These are phyloP conservation scores for Microtus californicus DNA, from an alignment of 2,797 vertebrate genomes.

Conservation along the genomic window DNA sequence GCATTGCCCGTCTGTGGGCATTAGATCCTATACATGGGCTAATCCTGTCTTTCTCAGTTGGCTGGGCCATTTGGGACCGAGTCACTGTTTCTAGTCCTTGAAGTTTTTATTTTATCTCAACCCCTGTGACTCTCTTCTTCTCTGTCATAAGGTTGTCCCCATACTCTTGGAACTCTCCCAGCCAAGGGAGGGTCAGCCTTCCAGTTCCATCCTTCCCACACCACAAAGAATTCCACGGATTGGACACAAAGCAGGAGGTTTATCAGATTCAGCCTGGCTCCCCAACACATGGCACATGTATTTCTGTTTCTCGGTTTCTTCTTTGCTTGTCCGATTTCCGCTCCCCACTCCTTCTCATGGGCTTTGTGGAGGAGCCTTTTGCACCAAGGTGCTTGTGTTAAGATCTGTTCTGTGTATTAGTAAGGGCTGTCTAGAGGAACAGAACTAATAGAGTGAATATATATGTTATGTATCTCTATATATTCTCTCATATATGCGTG, in stretches of 20 bases:
- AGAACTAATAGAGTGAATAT: background rate
- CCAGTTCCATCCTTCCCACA: background rate
- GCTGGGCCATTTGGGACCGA: background rate
- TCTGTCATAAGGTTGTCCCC: background rate
- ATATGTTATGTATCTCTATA: background rate
- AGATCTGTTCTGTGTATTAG: background rate
- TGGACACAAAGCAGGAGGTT: background rate
- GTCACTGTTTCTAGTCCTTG: fast-evolving
- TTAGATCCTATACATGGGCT: fast-evolving
- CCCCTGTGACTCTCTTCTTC: background rate
- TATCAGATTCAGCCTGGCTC: background rate
- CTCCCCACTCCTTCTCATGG: no score
- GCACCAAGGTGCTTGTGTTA: background rate
- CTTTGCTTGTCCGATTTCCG: background rate
- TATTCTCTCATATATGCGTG: no score
- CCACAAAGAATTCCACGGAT: background rate
- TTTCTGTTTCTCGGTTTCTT: background rate
- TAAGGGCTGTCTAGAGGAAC: background rate
- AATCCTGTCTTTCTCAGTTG: background rate
- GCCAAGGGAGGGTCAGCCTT: background rate
- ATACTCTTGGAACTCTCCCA: background rate
- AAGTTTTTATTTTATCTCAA: background rate
- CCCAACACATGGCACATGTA: fast-evolving
- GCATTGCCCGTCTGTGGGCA: background rate
- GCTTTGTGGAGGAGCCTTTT: background rate